These are phyloP conservation scores for Ctenosaura bakeri DNA, from an alignment of 2,797 vertebrate genomes.

Conservation along the genomic window DNA sequence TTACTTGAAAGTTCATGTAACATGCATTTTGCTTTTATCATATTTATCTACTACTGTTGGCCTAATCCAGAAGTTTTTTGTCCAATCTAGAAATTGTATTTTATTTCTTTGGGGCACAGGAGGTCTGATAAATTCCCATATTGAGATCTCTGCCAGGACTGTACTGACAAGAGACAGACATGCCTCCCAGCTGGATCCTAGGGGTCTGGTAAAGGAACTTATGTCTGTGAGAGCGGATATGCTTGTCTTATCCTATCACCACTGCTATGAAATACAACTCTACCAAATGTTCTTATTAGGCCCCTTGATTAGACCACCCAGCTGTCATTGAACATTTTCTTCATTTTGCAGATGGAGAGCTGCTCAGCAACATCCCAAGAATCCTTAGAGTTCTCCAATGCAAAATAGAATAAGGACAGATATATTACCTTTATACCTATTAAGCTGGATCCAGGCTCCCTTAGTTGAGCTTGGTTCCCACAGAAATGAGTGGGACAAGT, in stretches of 20 bases:
- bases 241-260: slow-evolving; percentile 44
- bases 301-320: slow-evolving; percentile 27
- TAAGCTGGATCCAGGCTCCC: neutral
- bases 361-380: slow-evolving; percentile 61
- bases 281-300: neutral
- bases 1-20: neutral
- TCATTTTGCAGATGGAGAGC: slow-evolving; percentile 46
- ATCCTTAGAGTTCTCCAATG: neutral
- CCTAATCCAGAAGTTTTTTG: neutral
- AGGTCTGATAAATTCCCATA: neutral
- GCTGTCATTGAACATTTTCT: slow-evolving; percentile 10
- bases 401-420: neutral
- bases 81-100: neutral
- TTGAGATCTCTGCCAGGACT: no score
- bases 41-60: neutral
- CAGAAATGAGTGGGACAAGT: neutral
- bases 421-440: neutral
- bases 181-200: neutral
- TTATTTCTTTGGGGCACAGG: neutral
- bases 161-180: neutral
- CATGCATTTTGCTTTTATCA: neutral
- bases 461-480: neutral
- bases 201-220: neutral
- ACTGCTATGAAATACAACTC: neutral
- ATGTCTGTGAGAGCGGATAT: slow-evolving; percentile 24